Percentiles rank a stretch among this genome's conserved stretches.
phyloP scores from a whole-genome alignment of 1,140 invertebrate genomes.

The Drosophila ogumai region DNA sequence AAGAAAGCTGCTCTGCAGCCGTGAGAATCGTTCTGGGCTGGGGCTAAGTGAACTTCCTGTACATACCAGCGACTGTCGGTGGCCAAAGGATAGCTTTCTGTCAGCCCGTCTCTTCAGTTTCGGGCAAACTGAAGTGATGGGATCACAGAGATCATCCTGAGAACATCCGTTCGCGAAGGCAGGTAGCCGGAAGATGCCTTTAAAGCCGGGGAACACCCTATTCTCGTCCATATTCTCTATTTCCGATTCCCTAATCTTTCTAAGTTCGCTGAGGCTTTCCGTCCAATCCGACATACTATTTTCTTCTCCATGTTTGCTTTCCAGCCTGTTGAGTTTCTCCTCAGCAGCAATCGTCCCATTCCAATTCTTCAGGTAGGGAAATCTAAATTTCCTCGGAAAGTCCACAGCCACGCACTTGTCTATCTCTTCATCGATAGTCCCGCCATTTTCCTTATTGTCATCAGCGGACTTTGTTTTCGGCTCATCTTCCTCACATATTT shows the following conservation, averaged over 20 bases:
- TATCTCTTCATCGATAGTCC: background rate
- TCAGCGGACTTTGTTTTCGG: background rate
- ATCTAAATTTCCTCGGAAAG: background rate
- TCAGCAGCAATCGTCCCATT: background rate
- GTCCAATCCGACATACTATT: background rate
- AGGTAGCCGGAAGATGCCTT: conserved; percentile 1
- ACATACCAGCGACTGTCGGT: background rate
- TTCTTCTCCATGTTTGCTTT: background rate
- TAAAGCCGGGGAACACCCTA: background rate
- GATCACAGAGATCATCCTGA: conserved; percentile 9
- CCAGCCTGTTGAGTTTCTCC: background rate
- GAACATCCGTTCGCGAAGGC: background rate
- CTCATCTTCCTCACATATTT: background rate
- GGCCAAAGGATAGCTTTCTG: background rate
- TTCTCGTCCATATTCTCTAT: background rate
- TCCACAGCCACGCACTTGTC: background rate
- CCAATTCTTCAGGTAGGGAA: background rate
- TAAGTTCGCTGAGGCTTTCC: background rate
- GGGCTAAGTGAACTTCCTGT: background rate
- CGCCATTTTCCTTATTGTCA: background rate
- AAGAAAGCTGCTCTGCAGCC: conserved; percentile 1
- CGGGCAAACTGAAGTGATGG: background rate
- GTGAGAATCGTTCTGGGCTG: too few relatives aligned
- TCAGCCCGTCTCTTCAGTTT: background rate
- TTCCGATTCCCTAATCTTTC: too few relatives aligned